Evolutionary conservation across 1,140 invertebrate species (phyloP), one percentile per base, ranked within the genome.

Genomic region (Eumaeus atala): DNA sequence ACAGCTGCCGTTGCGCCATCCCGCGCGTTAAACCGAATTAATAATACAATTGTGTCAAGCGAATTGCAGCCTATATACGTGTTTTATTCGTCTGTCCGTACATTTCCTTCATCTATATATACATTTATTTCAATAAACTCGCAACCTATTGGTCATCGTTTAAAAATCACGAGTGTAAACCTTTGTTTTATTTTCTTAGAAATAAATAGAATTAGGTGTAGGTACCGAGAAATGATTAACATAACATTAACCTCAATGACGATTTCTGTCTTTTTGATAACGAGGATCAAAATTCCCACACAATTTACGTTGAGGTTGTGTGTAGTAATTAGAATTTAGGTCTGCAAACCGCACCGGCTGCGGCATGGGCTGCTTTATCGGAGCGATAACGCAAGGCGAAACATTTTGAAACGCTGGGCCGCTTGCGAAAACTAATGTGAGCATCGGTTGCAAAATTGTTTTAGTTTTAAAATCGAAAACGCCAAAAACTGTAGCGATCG

Each of bases 371-470:
- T 58, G 67, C 68, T 84, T 84, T 84, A 84, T 83, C 83, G 76
- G 74, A 77, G 74, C 80, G 83, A 87, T 87, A 87, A 84, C 80
- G 78, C 74, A 82, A 82, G 77, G 77, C 70, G 76, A 78, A 28
- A 78, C 77, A 74, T 84, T 84, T 87, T 83, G 84, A 87, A 87
- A 84, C 77, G 74, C 73, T 82, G 77, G 79, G 79, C 77, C 69
- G 78, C 81, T 87, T 84, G 84, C 81, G 83, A 84, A 84, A 87
- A 87, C 78, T 82, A 87, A 87, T 84, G 79, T 84, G 81, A 84
- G 78, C 80, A 84, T 84, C 78, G 78, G 72, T 87, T 84, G 84
- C 84, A 78, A 87, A 87, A 87, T 87, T 84, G 80, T 84, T 84
- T 84, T 84, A 87, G 75, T 83, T 87, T 84, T 82, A 74, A 81